Evolutionary conservation across 2,113 vertebrate species (phyloP).

Genomic region (Cichladusa arquata): DNA sequence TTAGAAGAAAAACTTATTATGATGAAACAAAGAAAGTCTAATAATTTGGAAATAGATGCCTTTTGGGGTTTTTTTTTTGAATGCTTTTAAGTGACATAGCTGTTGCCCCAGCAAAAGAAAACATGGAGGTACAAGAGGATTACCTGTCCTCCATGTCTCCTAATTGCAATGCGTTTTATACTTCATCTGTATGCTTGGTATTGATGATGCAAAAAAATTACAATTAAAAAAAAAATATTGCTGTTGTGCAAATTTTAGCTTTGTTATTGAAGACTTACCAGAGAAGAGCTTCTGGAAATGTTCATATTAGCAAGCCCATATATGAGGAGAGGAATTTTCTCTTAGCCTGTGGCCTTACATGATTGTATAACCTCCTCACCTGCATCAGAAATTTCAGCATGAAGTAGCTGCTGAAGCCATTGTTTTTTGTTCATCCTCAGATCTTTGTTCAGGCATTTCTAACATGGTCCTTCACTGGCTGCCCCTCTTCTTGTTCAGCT

Average conservation of each 20-base stretch:
- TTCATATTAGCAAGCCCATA: background rate
- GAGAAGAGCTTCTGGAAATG: background rate
- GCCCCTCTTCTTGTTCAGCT: background rate
- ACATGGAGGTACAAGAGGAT: background rate
- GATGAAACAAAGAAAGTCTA: background rate
- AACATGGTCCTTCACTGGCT: background rate
- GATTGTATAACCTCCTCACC: background rate
- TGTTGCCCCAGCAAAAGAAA: background rate
- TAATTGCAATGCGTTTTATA: background rate
- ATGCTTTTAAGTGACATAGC: background rate
- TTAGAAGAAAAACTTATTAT: background rate
- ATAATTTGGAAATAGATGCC: background rate
- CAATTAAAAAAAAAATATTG: too few relatives aligned
- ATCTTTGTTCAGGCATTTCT: background rate
- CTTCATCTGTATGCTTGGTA: background rate
- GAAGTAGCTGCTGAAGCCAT: background rate
- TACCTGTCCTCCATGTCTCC: background rate
- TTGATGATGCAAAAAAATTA: background rate
- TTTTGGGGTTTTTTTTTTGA: background rate
- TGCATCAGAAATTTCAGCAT: background rate
- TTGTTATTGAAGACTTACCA: background rate
- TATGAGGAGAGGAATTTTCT: background rate
- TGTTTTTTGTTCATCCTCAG: background rate
- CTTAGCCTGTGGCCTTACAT: background rate
- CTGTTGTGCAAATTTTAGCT: background rate